phyloP scores from a whole-genome alignment of 2,797 vertebrate species.

The Bovichtus variegatus region DNA sequence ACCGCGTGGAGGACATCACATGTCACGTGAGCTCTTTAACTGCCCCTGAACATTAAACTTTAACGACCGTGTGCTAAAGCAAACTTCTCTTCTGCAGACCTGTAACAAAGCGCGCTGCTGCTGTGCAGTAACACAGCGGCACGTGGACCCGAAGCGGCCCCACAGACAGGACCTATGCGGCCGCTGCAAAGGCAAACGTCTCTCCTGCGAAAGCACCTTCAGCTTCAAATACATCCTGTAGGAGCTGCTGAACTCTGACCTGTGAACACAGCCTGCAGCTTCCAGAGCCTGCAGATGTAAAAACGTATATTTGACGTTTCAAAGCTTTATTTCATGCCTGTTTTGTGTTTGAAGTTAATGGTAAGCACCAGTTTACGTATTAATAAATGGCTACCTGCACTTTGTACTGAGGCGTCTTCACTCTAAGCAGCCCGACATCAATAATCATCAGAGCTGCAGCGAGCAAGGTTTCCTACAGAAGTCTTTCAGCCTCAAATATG shows the following conservation, averaged over 20 bases:
- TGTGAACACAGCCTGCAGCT: too few relatives aligned
- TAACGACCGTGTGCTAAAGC: neutral
- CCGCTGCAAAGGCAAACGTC: constrained; percentile 95
- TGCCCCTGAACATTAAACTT: neutral
- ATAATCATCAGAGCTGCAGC: too few relatives aligned
- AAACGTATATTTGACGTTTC: constrained; percentile 47
- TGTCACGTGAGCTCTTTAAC: constrained; percentile 88
- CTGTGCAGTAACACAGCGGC: constrained; percentile 91
- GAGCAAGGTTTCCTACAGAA: too few relatives aligned
- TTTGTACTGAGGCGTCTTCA: neutral
- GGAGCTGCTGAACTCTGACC: constrained; percentile 33
- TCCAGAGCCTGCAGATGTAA: too few relatives aligned
- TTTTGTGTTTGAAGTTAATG: constrained; percentile 72
- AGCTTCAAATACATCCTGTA: constrained; percentile 95
- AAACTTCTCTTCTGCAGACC: constrained; percentile 75
- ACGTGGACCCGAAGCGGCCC: constrained; percentile 95
- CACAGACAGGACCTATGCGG: constrained; percentile 98
- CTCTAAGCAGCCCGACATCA: too few relatives aligned
- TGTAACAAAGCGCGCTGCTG: constrained; percentile 94
- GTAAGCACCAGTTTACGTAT: constrained; percentile 39
- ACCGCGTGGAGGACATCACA: constrained; percentile 96
- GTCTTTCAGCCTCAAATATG: too few relatives aligned
- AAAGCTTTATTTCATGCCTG: constrained; percentile 64
- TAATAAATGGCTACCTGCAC: constrained; percentile 81
- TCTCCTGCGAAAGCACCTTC: constrained; percentile 98